A percentile compares a stretch with the other conserved stretches of the same genome.
Conservation (phyloP, 2,888 invertebrate species). For the Eucera pruinosa region DNA sequence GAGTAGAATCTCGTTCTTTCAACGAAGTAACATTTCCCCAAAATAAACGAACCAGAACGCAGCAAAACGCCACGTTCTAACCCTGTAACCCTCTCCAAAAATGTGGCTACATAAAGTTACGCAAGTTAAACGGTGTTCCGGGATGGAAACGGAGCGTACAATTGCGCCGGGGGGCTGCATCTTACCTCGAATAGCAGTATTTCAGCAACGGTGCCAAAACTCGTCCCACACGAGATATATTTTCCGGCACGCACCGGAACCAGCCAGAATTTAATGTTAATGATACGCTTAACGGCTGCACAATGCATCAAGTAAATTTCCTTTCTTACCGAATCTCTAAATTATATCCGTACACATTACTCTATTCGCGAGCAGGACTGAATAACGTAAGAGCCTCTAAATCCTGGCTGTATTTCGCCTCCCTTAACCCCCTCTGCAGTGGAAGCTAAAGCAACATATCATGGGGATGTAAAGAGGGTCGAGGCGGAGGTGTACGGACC, state of each 20-base stretch:
- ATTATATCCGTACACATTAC: conserved; percentile 55
- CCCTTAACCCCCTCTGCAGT: conserved; percentile 12
- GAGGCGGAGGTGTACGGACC: not conserved
- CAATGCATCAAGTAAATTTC: conserved; percentile 61
- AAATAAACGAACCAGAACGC: not conserved
- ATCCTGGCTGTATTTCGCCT: conserved; percentile 58
- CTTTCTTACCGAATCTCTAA: conserved; percentile 61
- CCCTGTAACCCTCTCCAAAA: not conserved
- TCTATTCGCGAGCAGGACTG: conserved; percentile 44
- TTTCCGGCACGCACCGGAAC: conserved; percentile 44
- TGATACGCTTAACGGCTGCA: conserved; percentile 56
- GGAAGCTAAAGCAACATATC: conserved; percentile 53
- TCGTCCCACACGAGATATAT: conserved; percentile 34
- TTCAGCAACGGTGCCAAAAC: conserved; percentile 37
- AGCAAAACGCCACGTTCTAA: not conserved
- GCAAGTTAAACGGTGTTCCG: not conserved
- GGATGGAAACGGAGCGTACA: not conserved
- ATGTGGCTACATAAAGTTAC: not conserved
- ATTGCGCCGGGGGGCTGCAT: not conserved
- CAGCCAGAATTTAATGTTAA: conserved; percentile 56
- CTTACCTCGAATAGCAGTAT: not conserved
- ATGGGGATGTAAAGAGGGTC: conserved; percentile 18
- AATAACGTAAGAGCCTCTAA: conserved; percentile 61
- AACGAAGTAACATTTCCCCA: not conserved
- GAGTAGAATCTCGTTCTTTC: too few species aligned